A percentile compares a stretch with the other conserved stretches of the same genome.
Conservation (phyloP, 1,140 invertebrate species). For the Augochlora pura region DNA sequence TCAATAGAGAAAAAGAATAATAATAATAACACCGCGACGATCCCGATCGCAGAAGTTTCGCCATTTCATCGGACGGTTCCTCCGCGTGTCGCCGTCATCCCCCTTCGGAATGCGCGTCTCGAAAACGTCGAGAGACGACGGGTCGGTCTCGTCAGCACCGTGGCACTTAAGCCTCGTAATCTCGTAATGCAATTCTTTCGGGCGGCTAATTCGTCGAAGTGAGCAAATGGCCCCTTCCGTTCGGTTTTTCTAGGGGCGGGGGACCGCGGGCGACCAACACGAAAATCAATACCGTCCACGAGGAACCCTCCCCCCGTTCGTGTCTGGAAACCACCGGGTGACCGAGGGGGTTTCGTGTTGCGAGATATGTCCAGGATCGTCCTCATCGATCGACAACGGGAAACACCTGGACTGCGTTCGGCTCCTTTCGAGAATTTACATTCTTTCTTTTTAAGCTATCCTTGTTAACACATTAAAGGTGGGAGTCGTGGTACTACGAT, state of each 20-base stretch:
- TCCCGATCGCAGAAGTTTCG: not conserved
- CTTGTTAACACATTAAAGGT: no score
- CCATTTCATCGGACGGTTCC: not conserved
- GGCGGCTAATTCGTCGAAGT: constrained; percentile 59
- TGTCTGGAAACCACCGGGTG: constrained; percentile 25
- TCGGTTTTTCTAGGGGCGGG: constrained; percentile 22
- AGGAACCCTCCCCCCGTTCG: constrained; percentile 39
- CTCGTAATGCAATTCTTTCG: constrained; percentile 64
- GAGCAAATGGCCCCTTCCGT: constrained; percentile 55
- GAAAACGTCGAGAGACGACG: constrained; percentile 11
- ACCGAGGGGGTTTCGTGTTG: constrained; percentile 33
- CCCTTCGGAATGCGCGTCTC: not conserved
- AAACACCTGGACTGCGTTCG: not conserved
- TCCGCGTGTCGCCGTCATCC: not conserved
- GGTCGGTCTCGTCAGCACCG: not conserved
- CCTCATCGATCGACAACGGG: not conserved
- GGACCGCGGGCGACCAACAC: constrained; percentile 15
- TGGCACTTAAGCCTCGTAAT: constrained; percentile 51
- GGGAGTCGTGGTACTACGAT: no score
- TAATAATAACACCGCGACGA: not conserved
- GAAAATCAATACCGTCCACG: constrained; percentile 62
- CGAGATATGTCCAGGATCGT: constrained; percentile 26
- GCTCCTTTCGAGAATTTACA: no score
- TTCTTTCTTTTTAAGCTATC: no score
- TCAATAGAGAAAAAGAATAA: no score